Evolutionary conservation across 2,113 vertebrate genomes (phyloP).

Genomic region (Paratilapia polleni): DNA sequence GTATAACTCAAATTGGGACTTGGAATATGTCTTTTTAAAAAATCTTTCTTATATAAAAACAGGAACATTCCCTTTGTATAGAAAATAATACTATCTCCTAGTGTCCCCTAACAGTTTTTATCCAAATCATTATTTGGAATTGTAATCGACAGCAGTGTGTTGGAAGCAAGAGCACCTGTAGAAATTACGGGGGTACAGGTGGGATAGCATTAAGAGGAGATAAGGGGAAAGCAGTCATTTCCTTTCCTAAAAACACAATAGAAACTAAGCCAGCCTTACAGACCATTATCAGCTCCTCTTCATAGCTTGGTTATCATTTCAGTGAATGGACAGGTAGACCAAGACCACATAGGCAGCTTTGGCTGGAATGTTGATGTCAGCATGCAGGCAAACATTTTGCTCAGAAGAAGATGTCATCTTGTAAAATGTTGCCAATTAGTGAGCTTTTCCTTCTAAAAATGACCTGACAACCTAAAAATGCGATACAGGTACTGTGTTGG

Average conservation of each 20-base stretch:
- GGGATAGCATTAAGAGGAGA: slow-evolving; percentile 67
- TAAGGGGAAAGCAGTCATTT: slow-evolving; percentile 74
- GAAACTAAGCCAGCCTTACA: slow-evolving; percentile 33
- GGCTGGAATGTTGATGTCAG: slow-evolving; percentile 18
- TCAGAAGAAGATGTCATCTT: not conserved
- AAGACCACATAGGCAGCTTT: not conserved
- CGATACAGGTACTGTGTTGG: not conserved
- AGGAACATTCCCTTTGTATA: slow-evolving; percentile 35
- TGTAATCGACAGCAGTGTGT: slow-evolving; percentile 8
- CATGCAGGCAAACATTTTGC: not conserved
- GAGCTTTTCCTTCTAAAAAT: not conserved
- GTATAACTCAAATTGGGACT: slow-evolving; percentile 11
- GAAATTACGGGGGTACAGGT: slow-evolving; percentile 57
- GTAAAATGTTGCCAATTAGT: not conserved
- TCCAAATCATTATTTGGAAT: slow-evolving; percentile 47
- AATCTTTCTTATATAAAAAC: slow-evolving; percentile 41
- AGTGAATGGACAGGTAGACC: slow-evolving; percentile 35
- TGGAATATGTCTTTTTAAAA: not conserved
- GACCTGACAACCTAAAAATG: not conserved
- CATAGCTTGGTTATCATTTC: slow-evolving; percentile 39
- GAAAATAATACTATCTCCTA: slow-evolving; percentile 44
- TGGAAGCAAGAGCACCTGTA: slow-evolving; percentile 3
- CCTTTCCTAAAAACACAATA: slow-evolving; percentile 78
- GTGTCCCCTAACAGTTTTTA: slow-evolving; percentile 57
- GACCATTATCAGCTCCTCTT: slow-evolving; percentile 46